phyloP scores from a whole-genome alignment of 1,140 invertebrate species.

The Bombus picipes region DNA sequence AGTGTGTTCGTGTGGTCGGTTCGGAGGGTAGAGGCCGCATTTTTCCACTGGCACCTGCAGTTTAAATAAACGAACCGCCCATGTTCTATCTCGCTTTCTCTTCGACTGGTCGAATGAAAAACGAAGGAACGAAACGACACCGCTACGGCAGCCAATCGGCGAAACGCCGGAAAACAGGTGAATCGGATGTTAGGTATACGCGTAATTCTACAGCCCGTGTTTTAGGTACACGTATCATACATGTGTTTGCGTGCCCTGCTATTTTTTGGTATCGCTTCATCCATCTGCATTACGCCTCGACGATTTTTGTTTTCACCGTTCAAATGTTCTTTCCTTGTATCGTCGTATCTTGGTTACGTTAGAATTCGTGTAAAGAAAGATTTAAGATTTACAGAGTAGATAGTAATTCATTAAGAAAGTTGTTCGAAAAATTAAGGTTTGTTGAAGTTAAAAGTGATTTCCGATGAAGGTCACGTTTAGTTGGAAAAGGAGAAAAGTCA shows the following conservation, averaged over 20 bases:
- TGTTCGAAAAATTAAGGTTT: neutral
- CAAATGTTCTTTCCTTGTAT: neutral
- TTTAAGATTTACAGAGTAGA: neutral
- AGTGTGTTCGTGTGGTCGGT: neutral
- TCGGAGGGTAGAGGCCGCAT: constrained; percentile 63
- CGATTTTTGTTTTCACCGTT: neutral
- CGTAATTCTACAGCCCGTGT: constrained; percentile 25
- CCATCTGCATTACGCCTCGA: neutral
- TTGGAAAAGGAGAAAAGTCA: too few species aligned
- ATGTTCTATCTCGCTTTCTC: constrained; percentile 51
- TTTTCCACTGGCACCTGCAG: constrained; percentile 74
- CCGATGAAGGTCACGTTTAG: neutral
- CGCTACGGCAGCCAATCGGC: constrained; percentile 73
- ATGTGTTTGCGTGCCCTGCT: neutral
- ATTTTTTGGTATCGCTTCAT: neutral
- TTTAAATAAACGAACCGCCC: constrained; percentile 76
- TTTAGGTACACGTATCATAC: neutral
- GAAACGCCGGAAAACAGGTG: constrained; percentile 36
- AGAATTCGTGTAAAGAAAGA: too few species aligned
- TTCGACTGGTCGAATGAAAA: constrained; percentile 65
- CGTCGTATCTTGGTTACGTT: neutral
- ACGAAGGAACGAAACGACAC: constrained; percentile 68
- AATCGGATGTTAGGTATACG: constrained; percentile 38
- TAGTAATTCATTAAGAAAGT: neutral
- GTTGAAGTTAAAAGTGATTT: neutral